Conservation (phyloP, 92 coral and sea anemone genomes). For the Umimayanthus chanpuru region DNA sequence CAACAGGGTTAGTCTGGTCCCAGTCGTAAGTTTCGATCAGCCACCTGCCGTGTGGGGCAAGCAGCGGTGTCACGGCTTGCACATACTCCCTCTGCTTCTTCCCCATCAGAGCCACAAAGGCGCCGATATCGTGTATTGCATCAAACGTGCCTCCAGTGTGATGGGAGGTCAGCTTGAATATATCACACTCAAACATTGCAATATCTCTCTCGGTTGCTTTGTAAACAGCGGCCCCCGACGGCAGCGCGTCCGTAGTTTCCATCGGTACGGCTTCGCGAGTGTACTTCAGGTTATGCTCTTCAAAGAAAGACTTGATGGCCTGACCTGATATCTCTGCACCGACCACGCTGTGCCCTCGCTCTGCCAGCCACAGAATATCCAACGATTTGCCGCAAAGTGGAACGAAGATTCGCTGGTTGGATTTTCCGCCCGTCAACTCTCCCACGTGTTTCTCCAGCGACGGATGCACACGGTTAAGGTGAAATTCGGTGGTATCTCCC, state of each 20-base stretch:
- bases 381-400: constrained; percentile 41
- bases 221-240: constrained; percentile 30
- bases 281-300: constrained; percentile 33
- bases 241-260: constrained; percentile 18
- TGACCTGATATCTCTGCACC: constrained; percentile 44
- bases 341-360: constrained; percentile 31
- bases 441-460: constrained; percentile 27
- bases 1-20: constrained; percentile 28
- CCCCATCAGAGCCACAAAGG: constrained; percentile 32
- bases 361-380: constrained; percentile 39
- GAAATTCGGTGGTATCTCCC: constrained; percentile 30
- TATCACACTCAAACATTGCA: constrained; percentile 36
- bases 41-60: constrained; percentile 44
- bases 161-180: constrained; percentile 33
- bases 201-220: constrained; percentile 13
- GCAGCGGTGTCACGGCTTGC: constrained; percentile 8
- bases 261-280: constrained; percentile 12
- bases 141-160: constrained; percentile 39
- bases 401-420: constrained; percentile 43
- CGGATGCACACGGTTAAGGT: constrained; percentile 42
- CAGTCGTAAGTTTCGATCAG: constrained; percentile 36
- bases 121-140: constrained; percentile 43
- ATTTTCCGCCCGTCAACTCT: constrained; percentile 27
- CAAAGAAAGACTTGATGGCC: constrained; percentile 29
- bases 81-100: constrained; percentile 19